Base-by-base conservation (phyloP, 2,888 invertebrate species). In the Caprella mutica region DNA sequence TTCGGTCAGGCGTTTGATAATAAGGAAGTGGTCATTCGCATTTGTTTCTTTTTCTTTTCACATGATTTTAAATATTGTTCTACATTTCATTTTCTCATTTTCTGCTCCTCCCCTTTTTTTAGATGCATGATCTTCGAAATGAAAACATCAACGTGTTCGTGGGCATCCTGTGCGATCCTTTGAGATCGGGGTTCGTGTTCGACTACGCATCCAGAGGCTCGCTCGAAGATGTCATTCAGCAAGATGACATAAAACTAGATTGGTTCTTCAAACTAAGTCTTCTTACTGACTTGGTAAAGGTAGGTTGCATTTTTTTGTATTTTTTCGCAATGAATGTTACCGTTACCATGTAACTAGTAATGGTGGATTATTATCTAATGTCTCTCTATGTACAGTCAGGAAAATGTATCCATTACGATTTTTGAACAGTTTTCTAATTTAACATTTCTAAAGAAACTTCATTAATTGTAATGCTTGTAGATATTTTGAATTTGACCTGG, bases 241-340 rank as follows among this genome's bases (percentile, higher is more conserved):
- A 88, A 74, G 87, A 88, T 71, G 90, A 89, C 72, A 88, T 91
- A 71, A 86, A 86, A 73, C 78, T 92, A 68, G 94, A 96, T 76
- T 93, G 93, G 92, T 88, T 90, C 55, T 94, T 94, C 76, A 84
- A 92, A 58, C 78, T 93, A 58, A 93, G 93, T 39, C 78, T 96
- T 66, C 80, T 94, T 51, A 92, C 92, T 9, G 94, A 94, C 76
- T 78, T 94, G 63, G 90, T 92, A 67, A 79, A 87, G 74, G 85
- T 85, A 74, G 76, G 76, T n/a, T n/a, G n/a, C n/a, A n/a, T n/a
- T n/a, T n/a, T n/a, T n/a, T n/a, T n/a, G n/a, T n/a, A n/a, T n/a
- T n/a, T n/a, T n/a, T n/a, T n/a, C n/a, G n/a, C n/a, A n/a, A n/a
- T n/a, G n/a, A n/a, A n/a, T n/a, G n/a, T n/a, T n/a, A n/a, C n/a